phyloP scores from a whole-genome alignment of 2,888 invertebrate genomes.

The Plusia festucae region DNA sequence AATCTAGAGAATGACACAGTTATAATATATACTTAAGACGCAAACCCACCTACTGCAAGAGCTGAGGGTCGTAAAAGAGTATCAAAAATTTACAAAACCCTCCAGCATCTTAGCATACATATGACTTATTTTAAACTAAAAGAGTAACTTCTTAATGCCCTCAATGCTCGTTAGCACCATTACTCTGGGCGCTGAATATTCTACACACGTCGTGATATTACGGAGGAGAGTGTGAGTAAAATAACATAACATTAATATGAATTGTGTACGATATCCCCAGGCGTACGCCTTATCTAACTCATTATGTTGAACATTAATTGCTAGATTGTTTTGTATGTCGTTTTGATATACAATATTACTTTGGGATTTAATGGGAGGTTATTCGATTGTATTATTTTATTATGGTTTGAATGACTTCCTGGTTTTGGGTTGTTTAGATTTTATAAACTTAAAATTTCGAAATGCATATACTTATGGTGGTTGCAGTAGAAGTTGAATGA shows the following conservation, averaged over 20 bases:
- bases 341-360: slow-evolving; percentile 39
- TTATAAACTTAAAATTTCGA: too few species aligned
- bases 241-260: slow-evolving; percentile 56
- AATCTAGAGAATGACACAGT: too few species aligned
- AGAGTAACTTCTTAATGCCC: slow-evolving; percentile 40
- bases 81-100: slow-evolving; percentile 2
- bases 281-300: slow-evolving; percentile 65
- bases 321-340: slow-evolving; percentile 52
- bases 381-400: slow-evolving; percentile 16
- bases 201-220: slow-evolving; percentile 44
- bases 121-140: slow-evolving; percentile 34
- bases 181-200: slow-evolving; percentile 34
- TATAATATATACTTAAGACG: slow-evolving; percentile 1
- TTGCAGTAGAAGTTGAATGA: too few species aligned
- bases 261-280: slow-evolving; percentile 64
- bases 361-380: slow-evolving; percentile 15
- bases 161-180: slow-evolving; percentile 42
- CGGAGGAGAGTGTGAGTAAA: slow-evolving; percentile 46
- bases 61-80: background rate
- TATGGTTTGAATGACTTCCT: background rate
- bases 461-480: too few species aligned
- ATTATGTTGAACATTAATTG: slow-evolving; percentile 69
- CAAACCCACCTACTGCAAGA: background rate
- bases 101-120: slow-evolving; percentile 1
- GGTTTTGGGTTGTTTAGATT: too few species aligned